Base-by-base conservation (phyloP, 1,140 invertebrate genomes). In the Trachymyrmex septentrionalis region DNA sequence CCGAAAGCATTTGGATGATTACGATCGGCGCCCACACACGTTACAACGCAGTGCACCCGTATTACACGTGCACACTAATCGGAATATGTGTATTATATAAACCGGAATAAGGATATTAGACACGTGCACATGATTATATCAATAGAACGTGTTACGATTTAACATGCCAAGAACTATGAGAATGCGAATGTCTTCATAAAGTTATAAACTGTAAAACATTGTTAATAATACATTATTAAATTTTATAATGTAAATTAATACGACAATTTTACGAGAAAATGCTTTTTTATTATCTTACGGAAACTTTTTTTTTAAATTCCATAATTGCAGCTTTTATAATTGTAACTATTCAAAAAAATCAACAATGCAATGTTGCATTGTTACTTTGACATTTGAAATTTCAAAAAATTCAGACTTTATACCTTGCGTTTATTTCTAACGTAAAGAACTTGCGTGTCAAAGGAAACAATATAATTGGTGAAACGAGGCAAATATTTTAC, bases 41-140 rank as follows among this genome's bases (percentile, higher is more conserved):
- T 12, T 34, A 63, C 78, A 80, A 78, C 88, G 75, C 86, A 80
- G 61, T 89, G 85, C 85, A 69, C 57, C 85, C 71, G 72, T 86
- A 82, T 90, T 80, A 90, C 89, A 90, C 88, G 88, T 85, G 89
- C 80, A 69, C 88, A 61, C 86, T 90, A 90, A 90, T 90, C 89
- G 81, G 88, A 81, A 90, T 90, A 87, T 76, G 61, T 71, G 50
- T 69, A 78, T 89, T 87, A 85, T 80, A 87, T 69, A 59, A 57
- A 69, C 53, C 71, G 86, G 88, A 90, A 85, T 90, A 90, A 86
- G 81, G 89, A 87, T 85, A 90, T 90, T 90, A 90, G 88, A 80
- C 89, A 90, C 89, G 89, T 90, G 89, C 81, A 71, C 63, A 19
- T n/a, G 73, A 63, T 53, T 27, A 27, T 61, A 53, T 55, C 66